Evolutionary conservation across 2,888 invertebrate genomes (phyloP), one percentile per base, ranked within the genome.

Genomic region (Trissolcus japonicus): DNA sequence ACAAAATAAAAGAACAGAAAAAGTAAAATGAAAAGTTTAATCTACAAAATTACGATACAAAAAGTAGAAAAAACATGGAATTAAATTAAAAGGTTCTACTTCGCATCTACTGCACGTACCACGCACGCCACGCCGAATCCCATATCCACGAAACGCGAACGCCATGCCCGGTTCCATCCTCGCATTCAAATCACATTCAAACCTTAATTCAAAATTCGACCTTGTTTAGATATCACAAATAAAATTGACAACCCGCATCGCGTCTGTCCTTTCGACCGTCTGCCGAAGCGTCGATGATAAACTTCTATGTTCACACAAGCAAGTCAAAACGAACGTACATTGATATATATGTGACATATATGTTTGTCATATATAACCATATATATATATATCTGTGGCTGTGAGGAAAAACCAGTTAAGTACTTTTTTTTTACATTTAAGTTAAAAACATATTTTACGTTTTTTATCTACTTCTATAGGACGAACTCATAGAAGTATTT

Each of bases 211-310:
- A 65, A 69, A 35, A 68, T 60, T 69, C 55, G 54, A 63, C 74
- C 74, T 74, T 25, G 74, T 62, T 46, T 74, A 11, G 57, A 63
- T 68, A 74, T 74, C 74, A 74, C 74, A 74, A 74, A 51, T 46
- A 57, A 74, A 67, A 62, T 43, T 74, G 74, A 68, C 57, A 53
- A 74, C 74, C 74, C 74, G 74, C 68, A 74, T 74, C 16, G 59
- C 51, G 56, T 62, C 13, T 59, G 61, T 67, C 67, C 60, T 73
- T 74, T 62, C 46, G 43, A 51, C 55, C 46, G 56, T 25, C 29
- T 7, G 41, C 29, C 21, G 54, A 72, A 46, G 21, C 40, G 48
- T 41, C 55, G 51, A 66, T 61, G 65, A 35, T 35, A 35, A 35
- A 11, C 35, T 7, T 11, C 35, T 35, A 35, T 35, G 11, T 35